Base-by-base conservation (phyloP, 2,797 vertebrate species). In the Arrhamphus sclerolepis region DNA sequence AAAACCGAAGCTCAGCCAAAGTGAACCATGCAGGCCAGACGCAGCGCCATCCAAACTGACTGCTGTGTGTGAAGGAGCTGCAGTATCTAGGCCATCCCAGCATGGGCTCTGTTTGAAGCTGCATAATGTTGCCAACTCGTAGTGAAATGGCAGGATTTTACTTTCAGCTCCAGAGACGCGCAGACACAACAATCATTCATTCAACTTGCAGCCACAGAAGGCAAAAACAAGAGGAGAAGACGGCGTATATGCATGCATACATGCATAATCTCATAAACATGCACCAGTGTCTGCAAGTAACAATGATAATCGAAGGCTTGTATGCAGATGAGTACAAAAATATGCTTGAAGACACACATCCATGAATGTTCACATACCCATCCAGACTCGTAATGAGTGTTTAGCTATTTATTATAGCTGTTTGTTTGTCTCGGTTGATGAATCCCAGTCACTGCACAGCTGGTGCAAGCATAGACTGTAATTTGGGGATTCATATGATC, bases 41-140 rank as follows among this genome's bases (percentile, higher is more conserved):
- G 46, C 57, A 24, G 62, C 41, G 63, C 66, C 58, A 41, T 51
- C 31, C 60, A 62, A 42, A 51, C 16, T 2, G 24, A 67, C 47
- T 24, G 55, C 34, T 28, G 70, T 8, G 46, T 40, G 70, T 46
- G 76, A 75, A 71, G 75, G 72, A 61, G 68, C 44, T 47, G 21
- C 77, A 51, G 75, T 75, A 89, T 82, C 65, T 87, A 85, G 88
- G 87, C 79, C 86, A 84, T 55, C 71, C 22, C 85, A 79, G 83
- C 82, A 18, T 50, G 77, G 46, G 66, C 61, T 67, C 72, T 6
- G 67, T 85, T 84, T 89, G 80, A 86, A 83, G 83, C 51, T 63
- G 72, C 70, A 73, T 66, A 63, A 60, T 48, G 81, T 76, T 75
- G 69, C 77, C 74, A 82, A 65, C 28, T 0, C 40, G 22, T 72